Evolutionary conservation across 2,113 vertebrate genomes (phyloP).

Genomic region (Eulacestoma nigropectus): DNA sequence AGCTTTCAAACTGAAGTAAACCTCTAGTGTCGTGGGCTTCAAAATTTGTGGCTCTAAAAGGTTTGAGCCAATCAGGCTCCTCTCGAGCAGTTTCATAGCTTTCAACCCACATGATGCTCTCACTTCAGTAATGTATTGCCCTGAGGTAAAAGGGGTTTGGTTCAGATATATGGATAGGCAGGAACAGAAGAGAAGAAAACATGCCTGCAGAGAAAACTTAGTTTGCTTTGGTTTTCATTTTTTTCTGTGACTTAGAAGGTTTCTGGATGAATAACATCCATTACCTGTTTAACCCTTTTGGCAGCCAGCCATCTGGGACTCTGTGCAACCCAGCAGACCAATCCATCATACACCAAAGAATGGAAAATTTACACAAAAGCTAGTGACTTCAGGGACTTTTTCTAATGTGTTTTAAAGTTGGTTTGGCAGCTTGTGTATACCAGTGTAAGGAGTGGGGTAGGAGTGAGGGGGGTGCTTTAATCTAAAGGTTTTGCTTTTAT

Average conservation of each 20-base stretch:
- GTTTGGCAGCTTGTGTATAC: neutral
- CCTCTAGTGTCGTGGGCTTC: neutral
- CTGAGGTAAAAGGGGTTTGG: neutral
- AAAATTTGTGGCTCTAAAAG: neutral
- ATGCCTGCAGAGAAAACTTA: neutral
- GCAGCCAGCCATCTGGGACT: neutral
- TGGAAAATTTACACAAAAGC: neutral
- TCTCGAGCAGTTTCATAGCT: neutral
- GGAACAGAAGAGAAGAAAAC: neutral
- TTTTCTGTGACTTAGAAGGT: neutral
- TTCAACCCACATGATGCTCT: neutral
- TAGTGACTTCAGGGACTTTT: neutral
- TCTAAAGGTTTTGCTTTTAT: neutral
- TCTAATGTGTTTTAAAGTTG: neutral
- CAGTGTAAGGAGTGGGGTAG: neutral
- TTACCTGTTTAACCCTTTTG: neutral
- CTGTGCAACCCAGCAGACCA: neutral
- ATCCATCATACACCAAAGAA: neutral
- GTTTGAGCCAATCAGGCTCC: neutral
- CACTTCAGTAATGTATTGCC: neutral
- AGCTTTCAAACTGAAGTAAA: neutral
- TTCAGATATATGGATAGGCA: neutral
- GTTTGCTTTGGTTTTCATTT: neutral
- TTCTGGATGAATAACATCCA: neutral
- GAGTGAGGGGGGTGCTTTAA: neutral